Evolutionary conservation across 1,140 invertebrate genomes (phyloP), one percentile per base, ranked within the genome.

Genomic region (Holcopasites calliopsidis): DNA sequence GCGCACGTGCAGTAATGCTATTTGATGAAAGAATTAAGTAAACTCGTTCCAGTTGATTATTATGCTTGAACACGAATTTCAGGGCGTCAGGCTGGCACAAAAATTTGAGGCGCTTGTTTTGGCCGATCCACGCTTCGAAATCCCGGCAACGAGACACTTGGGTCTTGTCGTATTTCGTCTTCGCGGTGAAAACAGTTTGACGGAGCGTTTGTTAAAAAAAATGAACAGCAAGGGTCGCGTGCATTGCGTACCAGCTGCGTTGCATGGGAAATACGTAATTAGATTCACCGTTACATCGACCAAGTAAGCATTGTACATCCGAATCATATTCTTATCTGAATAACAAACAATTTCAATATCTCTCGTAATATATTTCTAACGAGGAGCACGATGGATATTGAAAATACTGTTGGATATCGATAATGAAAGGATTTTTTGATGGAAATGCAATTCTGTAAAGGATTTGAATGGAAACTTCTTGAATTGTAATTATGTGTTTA

Each of bases 151-250:
- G 50, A 94, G 98, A 23, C 95, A 97, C 87, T 93, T 99, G 72
- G 97, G 97, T 10, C 94, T 99, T 88, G 98, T 99, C 0, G 98
- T 97, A 1, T 99, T 99, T 87, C 94, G 98, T 58, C 92, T 99
- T 1, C 95, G 94, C 10, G 96, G 96, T 1, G 95, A 96, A 21
- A 97, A 97, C 79, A 95, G 97, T 57, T 92, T 97, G 31, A 95
- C 96, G 0, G 98, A 98, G 89, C 95, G 93, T 28, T 92, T 99
- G 0, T 90, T 98, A 23, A 97, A 98, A 88, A 93, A 94, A 23
- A 93, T 99, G 52, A 99, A 99, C 85, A 95, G 95, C 2, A 94
- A 96, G 8, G 94, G 96, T 84, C 94, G 94, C 74, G 95, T 99
- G 3, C 98, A 99, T 89, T 96, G 98, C 55, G 97, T 99, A 0